A percentile compares a stretch with the other conserved stretches of the same genome.
Evolutionary conservation across 2,888 invertebrate species (phyloP).

Genomic region (Oithona nana): DNA sequence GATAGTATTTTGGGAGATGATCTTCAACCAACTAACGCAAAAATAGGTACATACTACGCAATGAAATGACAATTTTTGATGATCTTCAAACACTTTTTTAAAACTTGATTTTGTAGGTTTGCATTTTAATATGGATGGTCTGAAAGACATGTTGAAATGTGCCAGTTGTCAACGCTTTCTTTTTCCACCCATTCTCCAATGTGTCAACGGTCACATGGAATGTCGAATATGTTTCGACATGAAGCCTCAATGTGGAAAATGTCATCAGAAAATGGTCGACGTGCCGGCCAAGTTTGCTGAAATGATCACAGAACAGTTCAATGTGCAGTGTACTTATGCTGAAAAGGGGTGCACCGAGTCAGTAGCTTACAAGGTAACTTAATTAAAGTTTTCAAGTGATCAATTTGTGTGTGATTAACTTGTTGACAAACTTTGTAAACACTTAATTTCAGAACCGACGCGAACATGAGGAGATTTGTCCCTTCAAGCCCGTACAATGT

Average conservation of each 20-base stretch:
- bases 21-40: no score
- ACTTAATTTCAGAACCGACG: background rate
- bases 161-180: slow-evolving; percentile 1
- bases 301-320: slow-evolving; percentile 6
- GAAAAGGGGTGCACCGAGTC: background rate
- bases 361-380: slow-evolving; percentile 1
- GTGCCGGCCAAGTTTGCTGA: slow-evolving; percentile 10
- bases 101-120: no score
- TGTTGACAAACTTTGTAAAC: no score
- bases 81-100: no score
- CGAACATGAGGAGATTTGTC: slow-evolving; percentile 11
- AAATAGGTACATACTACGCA: no score
- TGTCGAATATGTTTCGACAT: background rate
- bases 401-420: no score
- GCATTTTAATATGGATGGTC: slow-evolving; percentile 1
- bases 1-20: no score
- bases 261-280: background rate
- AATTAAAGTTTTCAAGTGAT: no score
- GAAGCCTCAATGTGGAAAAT: background rate
- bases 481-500: slow-evolving; percentile 9
- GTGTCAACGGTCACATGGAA: slow-evolving; percentile 1
- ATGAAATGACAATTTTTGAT: no score
- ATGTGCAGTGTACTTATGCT: slow-evolving; percentile 2
- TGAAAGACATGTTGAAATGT: slow-evolving; percentile 12
- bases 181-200: slow-evolving; percentile 10